Evolutionary conservation across 2,797 vertebrate genomes (phyloP).

Genomic region (Columba guinea): DNA sequence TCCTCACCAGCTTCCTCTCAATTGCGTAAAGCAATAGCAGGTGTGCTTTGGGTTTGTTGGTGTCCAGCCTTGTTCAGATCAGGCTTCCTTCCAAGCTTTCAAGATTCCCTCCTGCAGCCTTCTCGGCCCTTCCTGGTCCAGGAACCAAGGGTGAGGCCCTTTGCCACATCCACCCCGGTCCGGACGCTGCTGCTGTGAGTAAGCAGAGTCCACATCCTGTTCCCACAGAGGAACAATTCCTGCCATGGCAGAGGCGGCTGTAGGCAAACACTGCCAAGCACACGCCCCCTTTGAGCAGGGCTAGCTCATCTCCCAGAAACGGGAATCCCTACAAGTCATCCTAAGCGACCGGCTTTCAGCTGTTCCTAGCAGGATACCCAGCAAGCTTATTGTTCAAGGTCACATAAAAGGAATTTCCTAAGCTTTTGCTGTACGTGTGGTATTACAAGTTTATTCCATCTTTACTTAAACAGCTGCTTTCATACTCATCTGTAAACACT

Average conservation of each 20-base stretch:
- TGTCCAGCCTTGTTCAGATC: background rate
- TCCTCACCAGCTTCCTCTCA: background rate
- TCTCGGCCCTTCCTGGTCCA: background rate
- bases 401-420: conserved; percentile 59
- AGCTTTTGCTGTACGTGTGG: conserved; percentile 70
- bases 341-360: conserved; percentile 3
- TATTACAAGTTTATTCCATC: conserved; percentile 78
- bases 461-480: conserved; percentile 70
- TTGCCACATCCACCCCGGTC: background rate
- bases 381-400: conserved; percentile 66
- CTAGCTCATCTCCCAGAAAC: background rate
- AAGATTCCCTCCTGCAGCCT: background rate
- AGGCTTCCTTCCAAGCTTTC: conserved; percentile 3
- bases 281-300: background rate
- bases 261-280: background rate
- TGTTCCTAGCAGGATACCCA: conserved; percentile 66
- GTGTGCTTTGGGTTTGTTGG: background rate
- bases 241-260: background rate
- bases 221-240: background rate
- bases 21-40: background rate
- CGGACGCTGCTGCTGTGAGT: background rate
- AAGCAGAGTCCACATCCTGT: conserved; percentile 37
- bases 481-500: conserved; percentile 63
- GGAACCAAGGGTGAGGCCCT: conserved; percentile 32
- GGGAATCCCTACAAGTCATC: background rate